Evolutionary conservation across 1,140 invertebrate genomes (phyloP), one percentile per base, ranked within the genome.

Genomic region (Maniola jurtina): DNA sequence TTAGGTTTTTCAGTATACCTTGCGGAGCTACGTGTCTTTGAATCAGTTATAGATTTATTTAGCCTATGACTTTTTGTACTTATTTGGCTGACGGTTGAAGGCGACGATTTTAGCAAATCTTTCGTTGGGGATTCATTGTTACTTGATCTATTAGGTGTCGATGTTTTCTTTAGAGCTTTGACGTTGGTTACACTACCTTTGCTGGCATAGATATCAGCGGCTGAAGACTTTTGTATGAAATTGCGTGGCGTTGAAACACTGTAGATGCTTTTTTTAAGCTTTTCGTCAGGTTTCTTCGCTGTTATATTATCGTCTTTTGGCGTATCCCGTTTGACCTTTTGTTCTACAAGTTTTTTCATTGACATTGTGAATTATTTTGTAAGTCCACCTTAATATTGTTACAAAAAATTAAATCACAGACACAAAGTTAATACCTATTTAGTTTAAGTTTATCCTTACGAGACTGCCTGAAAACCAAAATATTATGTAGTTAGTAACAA

Each of bases 121-220:
- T 84, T 88, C 80, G 83, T 84, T 9, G 83, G 79, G 0, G 80
- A 80, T 48, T 60, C 60, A 58, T 73, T 25, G 4, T 25, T 77
- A 15, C 47, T 81, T 10, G 36, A 61, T 60, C 56, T 66, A 15
- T 66, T 40, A 10, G 64, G 47, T n/a, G 58, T n/a, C 8, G 65
- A 13, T 5, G 9, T 9, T 25, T 86, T 88, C 61, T 77, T 86
- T 5, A 81, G 80, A 3, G 85, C 75, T 72, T 77, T 81, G 0
- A 61, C 50, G 2, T 34, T 38, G 54, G 52, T 42, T 34, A 34
- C 25, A 47, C 36, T 72, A 62, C 59, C 77, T 78, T 69, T 76
- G 77, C 61, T 81, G 60, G 68, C 69, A 40, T 90, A 90, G 68
- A 90, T 88, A 67, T 90, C 86, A 6, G 78, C 70, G 2, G 86